Evolutionary conservation across 2,888 invertebrate species (phyloP).

Genomic region (Amiota mariae): DNA sequence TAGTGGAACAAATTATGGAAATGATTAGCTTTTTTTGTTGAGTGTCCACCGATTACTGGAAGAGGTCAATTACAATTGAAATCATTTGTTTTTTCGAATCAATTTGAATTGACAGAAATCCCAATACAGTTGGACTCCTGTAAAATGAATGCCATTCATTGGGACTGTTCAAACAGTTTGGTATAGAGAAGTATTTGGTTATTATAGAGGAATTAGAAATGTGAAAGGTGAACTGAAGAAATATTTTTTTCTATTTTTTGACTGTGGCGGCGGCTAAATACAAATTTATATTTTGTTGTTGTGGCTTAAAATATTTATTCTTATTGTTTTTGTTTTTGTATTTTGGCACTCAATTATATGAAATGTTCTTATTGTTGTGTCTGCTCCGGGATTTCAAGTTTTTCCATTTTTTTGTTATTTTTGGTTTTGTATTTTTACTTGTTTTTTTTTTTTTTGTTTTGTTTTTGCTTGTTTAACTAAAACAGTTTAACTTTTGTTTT

Average conservation of each 20-base stretch:
- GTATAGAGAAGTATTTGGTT: no score
- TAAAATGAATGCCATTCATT: no score
- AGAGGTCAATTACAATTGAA: no score
- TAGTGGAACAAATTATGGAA: no score
- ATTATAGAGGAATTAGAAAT: neutral
- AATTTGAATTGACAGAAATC: no score
- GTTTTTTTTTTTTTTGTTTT: neutral
- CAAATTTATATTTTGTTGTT: neutral
- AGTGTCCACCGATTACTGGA: no score
- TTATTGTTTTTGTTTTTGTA: slow-evolving; percentile 26
- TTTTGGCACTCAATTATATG: slow-evolving; percentile 62
- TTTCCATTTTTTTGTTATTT: neutral
- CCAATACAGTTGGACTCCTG: no score
- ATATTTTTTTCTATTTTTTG: no score
- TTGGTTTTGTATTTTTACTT: neutral
- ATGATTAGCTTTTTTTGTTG: no score
- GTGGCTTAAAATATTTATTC: slow-evolving; percentile 21
- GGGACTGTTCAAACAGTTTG: neutral
- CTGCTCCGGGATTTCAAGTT: neutral
- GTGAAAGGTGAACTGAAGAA: no score
- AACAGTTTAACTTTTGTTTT: neutral
- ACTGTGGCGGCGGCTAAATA: no score
- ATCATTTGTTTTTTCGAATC: no score
- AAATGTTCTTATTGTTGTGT: slow-evolving; percentile 38
- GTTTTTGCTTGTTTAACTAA: neutral